A percentile compares a stretch with the other conserved stretches of the same genome.
These are phyloP conservation scores for Bedellia somnulentella DNA, from an alignment of 2,888 invertebrate genomes.

Conservation along the genomic window DNA sequence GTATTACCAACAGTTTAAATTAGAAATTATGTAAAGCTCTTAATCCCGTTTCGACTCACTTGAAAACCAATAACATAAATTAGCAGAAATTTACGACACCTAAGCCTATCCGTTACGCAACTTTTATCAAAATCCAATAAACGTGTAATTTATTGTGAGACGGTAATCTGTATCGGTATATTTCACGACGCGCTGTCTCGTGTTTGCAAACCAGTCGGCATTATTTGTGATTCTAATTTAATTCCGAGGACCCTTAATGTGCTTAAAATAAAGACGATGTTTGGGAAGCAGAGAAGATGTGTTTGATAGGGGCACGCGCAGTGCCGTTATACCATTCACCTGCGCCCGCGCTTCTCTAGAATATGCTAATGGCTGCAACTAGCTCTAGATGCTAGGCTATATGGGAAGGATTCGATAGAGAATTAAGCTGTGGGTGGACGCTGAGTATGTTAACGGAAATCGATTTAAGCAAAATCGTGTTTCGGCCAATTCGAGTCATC, in stretches of 20 bases:
- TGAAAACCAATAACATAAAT: slow-evolving; percentile 28
- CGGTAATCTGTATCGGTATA: slow-evolving; percentile 36
- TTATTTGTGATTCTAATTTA: too few relatives aligned
- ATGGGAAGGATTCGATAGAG: background rate
- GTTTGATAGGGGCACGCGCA: slow-evolving; percentile 31
- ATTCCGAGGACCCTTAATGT: too few relatives aligned
- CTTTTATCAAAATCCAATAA: slow-evolving; percentile 28
- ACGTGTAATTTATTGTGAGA: slow-evolving; percentile 37
- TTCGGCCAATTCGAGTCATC: slow-evolving; percentile 26
- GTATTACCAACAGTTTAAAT: too few relatives aligned
- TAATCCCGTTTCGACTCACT: background rate
- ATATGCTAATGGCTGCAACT: slow-evolving; percentile 46
- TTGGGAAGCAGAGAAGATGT: too few relatives aligned
- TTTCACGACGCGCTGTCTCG: slow-evolving; percentile 28
- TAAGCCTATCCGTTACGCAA: slow-evolving; percentile 24
- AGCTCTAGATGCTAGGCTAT: slow-evolving; percentile 10
- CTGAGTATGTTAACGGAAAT: slow-evolving; percentile 33
- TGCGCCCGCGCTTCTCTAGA: slow-evolving; percentile 42
- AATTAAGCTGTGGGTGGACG: slow-evolving; percentile 31
- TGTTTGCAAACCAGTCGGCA: slow-evolving; percentile 22
- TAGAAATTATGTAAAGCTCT: too few relatives aligned
- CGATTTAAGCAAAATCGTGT: slow-evolving; percentile 28
- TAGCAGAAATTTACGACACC: slow-evolving; percentile 17
- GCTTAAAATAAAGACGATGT: too few relatives aligned
- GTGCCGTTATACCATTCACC: slow-evolving; percentile 53